Percentiles rank a stretch among this genome's conserved stretches.
Evolutionary conservation across 2,113 vertebrate species (phyloP).

Genomic region (Oncorhynchus kisutch): DNA sequence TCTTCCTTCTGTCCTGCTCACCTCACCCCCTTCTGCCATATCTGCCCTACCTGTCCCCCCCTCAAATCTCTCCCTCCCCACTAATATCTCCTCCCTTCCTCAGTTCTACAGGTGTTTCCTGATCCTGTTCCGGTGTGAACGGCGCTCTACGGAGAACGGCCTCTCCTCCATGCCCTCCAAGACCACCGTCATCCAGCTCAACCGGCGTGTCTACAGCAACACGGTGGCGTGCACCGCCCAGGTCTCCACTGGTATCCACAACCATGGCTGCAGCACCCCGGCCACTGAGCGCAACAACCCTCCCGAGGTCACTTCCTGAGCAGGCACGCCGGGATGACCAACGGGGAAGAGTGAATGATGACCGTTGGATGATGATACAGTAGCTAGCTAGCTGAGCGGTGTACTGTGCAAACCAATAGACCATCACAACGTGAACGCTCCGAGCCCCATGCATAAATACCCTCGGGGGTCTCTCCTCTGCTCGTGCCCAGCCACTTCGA

Average conservation of each 20-base stretch:
- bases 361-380: not conserved
- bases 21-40: no score
- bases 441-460: not conserved
- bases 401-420: not conserved
- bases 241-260: conserved; percentile 40
- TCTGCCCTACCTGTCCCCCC: not conserved
- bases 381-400: not conserved
- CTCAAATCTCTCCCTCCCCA: not conserved
- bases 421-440: not conserved
- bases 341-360: no score
- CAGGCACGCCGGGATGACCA: no score
- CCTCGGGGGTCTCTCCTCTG: not conserved
- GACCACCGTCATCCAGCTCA: conserved; percentile 70
- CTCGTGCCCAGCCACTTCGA: no score
- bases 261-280: conserved; percentile 32
- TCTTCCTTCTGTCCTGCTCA: no score
- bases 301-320: conserved; percentile 27
- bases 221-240: conserved; percentile 56
- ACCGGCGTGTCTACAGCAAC: conserved; percentile 64
- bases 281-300: conserved; percentile 28
- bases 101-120: conserved; percentile 85
- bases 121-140: conserved; percentile 71
- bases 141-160: conserved; percentile 44
- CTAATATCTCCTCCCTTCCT: conserved; percentile 16
- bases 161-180: conserved; percentile 67